Evolutionary conservation across 2,888 invertebrate species (phyloP).

Genomic region (Acheta domesticus): DNA sequence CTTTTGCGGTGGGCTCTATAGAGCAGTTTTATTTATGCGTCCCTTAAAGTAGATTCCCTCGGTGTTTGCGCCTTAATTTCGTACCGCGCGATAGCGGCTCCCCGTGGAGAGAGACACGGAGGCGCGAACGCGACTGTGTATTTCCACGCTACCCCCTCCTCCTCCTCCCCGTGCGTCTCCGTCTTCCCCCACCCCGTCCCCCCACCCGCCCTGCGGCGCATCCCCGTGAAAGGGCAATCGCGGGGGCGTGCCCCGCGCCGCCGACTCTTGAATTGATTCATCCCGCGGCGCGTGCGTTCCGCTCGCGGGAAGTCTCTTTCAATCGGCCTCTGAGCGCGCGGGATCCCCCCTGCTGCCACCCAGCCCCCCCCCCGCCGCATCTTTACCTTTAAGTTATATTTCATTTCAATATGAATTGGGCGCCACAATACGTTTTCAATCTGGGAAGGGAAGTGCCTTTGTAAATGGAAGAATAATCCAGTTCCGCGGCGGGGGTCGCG

Average conservation of each 20-base stretch:
- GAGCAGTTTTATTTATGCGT: not conserved
- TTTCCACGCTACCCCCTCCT: too few species aligned
- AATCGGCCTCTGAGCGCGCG: not conserved
- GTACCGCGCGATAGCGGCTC: not conserved
- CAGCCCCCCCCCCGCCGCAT: not conserved
- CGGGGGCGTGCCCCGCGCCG: not conserved
- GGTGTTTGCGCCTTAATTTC: not conserved
- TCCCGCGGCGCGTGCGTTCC: not conserved
- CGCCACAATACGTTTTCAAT: not conserved
- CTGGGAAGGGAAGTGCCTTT: not conserved
- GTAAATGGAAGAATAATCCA: constrained; percentile 10
- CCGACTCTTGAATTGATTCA: not conserved
- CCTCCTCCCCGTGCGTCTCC: too few species aligned
- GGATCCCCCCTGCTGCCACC: not conserved
- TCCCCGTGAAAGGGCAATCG: not conserved
- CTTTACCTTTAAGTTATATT: constrained; percentile 18
- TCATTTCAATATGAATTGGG: constrained; percentile 8
- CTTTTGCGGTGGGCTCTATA: too few species aligned
- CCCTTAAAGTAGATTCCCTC: not conserved
- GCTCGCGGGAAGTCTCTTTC: not conserved
- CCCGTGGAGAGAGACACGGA: not conserved
- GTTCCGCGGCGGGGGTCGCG: not conserved
- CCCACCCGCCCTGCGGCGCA: not conserved
- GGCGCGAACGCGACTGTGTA: not conserved
- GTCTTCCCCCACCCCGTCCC: too few species aligned